A percentile compares a stretch with the other conserved stretches of the same genome.
Evolutionary conservation across 2,888 invertebrate species (phyloP).

Genomic region (Drosophila limbata): DNA sequence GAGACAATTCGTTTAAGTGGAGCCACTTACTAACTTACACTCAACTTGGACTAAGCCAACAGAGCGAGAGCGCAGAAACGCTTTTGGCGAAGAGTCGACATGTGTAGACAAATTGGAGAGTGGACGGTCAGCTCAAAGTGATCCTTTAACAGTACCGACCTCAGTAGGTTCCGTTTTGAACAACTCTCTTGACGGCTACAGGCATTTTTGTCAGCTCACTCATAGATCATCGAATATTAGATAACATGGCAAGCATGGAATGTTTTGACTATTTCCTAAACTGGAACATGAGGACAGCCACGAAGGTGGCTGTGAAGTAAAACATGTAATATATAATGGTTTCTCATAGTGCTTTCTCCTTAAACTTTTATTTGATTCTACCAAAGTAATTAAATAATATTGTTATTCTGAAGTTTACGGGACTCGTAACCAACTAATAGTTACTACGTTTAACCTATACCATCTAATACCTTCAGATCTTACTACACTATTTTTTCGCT

Average conservation of each 20-base stretch:
- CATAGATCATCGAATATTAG: neutral
- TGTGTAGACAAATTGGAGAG: slow-evolving; percentile 25
- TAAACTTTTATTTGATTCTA: too few relatives aligned
- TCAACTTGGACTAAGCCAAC: slow-evolving; percentile 37
- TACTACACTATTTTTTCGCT: too few relatives aligned
- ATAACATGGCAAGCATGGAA: neutral
- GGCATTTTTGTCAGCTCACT: neutral
- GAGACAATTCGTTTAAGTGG: slow-evolving; percentile 29
- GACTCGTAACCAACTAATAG: too few relatives aligned
- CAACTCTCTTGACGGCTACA: neutral
- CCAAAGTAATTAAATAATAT: too few relatives aligned
- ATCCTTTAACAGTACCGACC: slow-evolving; percentile 2
- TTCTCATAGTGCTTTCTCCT: too few relatives aligned
- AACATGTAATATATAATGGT: too few relatives aligned
- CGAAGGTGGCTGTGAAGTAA: too few relatives aligned
- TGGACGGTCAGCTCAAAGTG: slow-evolving; percentile 23
- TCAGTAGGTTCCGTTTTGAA: neutral
- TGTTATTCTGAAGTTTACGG: too few relatives aligned
- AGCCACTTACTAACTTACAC: slow-evolving; percentile 36
- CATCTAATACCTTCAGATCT: too few relatives aligned
- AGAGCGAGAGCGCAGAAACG: neutral
- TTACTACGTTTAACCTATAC: too few relatives aligned
- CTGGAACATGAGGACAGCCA: too few relatives aligned
- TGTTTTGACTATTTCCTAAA: neutral
- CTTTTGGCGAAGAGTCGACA: slow-evolving; percentile 24